Evolutionary conservation across 2,888 invertebrate species (phyloP), one percentile per base, ranked within the genome.

Genomic region (Andrena praecox): DNA sequence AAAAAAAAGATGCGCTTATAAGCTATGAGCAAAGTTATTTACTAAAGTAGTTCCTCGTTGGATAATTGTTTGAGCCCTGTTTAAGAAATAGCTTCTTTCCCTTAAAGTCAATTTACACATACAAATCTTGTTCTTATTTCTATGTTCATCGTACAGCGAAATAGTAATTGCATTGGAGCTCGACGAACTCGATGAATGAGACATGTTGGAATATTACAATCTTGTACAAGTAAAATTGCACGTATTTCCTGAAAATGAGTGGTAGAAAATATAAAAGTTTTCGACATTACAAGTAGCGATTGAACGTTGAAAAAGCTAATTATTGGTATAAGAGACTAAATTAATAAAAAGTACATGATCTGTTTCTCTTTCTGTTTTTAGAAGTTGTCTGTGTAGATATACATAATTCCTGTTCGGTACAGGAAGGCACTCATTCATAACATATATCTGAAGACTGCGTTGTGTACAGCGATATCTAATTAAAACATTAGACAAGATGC

Each of bases 401-500:
- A 24, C 24, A 10, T 31, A 16, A 10, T 33, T 31, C 29, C 54
- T 56, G n/a, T 48, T 56, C 52, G 69, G 60, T 75, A 66, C 74
- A 82, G 35, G 69, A 80, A 81, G 77, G 77, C 81, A 82, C 81
- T 77, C 72, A 77, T 63, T 74, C 77, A 78, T 81, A 78, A 56
- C 60, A 73, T 74, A 73, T 70, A 75, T 82, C 52, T 69, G 73
- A 83, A 75, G 70, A 84, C 33, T 78, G 70, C 42, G 33, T 67
- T 42, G 56, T 54, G 24, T 29, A 48, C 74, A 80, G 72, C 63
- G 68, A 56, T 88, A 88, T 89, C 91, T 91, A 92, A 93, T 90
- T 92, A 92, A 92, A 92, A 93, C 92, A 93, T 91, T 92, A 93
- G 90, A 91, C 87, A 90, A 81, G 71, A 77, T 48, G 73, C 77